Conservation (phyloP, 2,888 invertebrate species). For the Chymomyza procnemis region DNA sequence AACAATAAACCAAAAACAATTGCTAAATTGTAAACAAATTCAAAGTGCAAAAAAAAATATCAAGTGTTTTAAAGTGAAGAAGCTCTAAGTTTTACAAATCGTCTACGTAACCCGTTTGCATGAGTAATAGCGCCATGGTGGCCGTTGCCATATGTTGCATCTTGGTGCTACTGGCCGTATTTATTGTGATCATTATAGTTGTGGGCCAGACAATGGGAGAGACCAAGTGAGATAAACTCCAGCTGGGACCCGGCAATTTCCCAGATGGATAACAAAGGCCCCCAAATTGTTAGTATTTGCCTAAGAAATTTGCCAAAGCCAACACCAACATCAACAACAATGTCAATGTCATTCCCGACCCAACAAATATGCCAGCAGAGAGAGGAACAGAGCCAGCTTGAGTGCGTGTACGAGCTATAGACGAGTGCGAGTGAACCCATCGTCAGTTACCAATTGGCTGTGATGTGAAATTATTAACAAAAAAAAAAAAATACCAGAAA, state of each 20-base stretch:
- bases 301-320: conserved; percentile 36
- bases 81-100: not conserved
- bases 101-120: conserved; percentile 33
- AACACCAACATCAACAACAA: conserved; percentile 13
- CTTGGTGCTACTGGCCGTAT: conserved; percentile 87
- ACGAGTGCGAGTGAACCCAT: conserved; percentile 57
- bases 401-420: conserved; percentile 10
- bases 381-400: conserved; percentile 1
- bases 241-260: conserved; percentile 79
- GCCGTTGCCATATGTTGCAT: conserved; percentile 91
- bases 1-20: not conserved
- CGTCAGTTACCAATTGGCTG: conserved; percentile 77
- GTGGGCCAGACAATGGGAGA: conserved; percentile 87
- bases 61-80: not conserved
- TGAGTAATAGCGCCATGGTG: conserved; percentile 83
- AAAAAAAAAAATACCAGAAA: not conserved
- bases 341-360: conserved; percentile 17
- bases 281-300: conserved; percentile 74
- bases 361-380: not conserved
- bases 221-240: conserved; percentile 81
- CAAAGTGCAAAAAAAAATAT: not conserved
- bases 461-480: conserved; percentile 73
- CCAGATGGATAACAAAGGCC: conserved; percentile 79
- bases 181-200: conserved; percentile 89
- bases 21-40: not conserved